Conservation (phyloP, 2,888 invertebrate species). For the Temnothorax ravouxi region DNA sequence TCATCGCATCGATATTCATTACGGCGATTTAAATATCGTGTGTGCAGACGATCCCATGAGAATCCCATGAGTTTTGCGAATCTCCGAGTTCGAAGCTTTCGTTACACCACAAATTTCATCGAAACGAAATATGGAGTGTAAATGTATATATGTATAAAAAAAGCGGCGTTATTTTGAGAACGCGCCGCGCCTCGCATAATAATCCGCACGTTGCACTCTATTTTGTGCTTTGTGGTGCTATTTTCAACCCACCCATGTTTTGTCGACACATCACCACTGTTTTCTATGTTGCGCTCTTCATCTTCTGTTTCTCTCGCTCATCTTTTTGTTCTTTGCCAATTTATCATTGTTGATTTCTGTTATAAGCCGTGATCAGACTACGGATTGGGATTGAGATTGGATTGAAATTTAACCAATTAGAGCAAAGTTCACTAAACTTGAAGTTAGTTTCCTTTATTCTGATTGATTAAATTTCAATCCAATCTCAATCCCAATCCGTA, state of each 20-base stretch:
- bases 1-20: background rate
- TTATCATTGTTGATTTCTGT: background rate
- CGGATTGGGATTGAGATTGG: no score
- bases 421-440: no score
- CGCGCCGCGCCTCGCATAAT: slow-evolving; percentile 58
- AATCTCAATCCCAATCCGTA: no score
- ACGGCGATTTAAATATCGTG: background rate
- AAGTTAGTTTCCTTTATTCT: no score
- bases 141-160: background rate
- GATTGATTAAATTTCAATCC: no score
- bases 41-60: background rate
- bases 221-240: slow-evolving; percentile 70
- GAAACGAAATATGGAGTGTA: slow-evolving; percentile 1
- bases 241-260: slow-evolving; percentile 71
- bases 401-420: no score
- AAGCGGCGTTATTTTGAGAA: slow-evolving; percentile 62
- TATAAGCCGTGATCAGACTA: background rate
- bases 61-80: background rate
- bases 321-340: background rate
- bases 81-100: background rate
- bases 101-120: slow-evolving; percentile 18
- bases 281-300: slow-evolving; percentile 44
- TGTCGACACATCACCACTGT: slow-evolving; percentile 54
- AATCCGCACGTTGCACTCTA: slow-evolving; percentile 69
- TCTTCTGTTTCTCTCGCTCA: slow-evolving; percentile 4